Conservation (phyloP, 2,797 vertebrate genomes). For the Trachops cirrhosus region DNA sequence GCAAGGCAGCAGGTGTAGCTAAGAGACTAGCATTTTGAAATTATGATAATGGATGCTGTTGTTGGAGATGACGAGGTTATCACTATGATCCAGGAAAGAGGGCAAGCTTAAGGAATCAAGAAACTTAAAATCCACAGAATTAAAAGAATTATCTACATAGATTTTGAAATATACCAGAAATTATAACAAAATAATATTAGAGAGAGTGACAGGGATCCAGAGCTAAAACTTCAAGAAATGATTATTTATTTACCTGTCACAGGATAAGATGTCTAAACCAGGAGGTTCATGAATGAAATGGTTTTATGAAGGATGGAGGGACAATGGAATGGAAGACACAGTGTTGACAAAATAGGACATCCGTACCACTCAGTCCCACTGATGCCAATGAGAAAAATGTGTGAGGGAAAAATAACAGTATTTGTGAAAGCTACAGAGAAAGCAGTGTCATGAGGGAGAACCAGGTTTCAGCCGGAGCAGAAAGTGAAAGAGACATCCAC, state of each 20-base stretch:
- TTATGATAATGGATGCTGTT: background rate
- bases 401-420: background rate
- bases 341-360: background rate
- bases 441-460: background rate
- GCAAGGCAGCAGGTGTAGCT: background rate
- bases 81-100: background rate
- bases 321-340: background rate
- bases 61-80: background rate
- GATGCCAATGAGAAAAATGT: background rate
- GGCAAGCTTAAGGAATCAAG: background rate
- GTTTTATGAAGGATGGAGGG: background rate
- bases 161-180: background rate
- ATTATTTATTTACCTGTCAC: background rate
- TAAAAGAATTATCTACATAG: background rate
- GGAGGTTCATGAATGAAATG: background rate
- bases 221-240: background rate
- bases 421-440: background rate
- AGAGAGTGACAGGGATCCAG: background rate
- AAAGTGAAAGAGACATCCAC: background rate
- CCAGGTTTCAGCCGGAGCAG: background rate
- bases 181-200: background rate
- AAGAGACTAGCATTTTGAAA: background rate
- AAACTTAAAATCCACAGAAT: background rate
- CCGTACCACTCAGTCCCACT: background rate
- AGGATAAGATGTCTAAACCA: background rate